phyloP scores from a whole-genome alignment of 2,797 vertebrate species.

The Ambastaia sidthimunki region DNA sequence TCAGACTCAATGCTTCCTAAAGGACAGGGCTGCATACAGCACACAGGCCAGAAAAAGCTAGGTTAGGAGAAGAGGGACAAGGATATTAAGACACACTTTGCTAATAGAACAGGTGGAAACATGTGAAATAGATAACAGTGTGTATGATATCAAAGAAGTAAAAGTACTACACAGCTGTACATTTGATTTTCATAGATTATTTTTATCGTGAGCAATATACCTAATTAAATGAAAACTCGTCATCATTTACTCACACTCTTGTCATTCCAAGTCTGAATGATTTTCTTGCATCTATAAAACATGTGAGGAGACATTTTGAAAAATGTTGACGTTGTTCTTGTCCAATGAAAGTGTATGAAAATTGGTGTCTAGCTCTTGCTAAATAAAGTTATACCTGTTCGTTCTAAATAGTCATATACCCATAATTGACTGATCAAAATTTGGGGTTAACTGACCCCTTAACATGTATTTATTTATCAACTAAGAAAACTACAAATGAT shows the following conservation, averaged over 20 bases:
- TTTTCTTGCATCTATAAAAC: not conserved
- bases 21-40: conserved; percentile 66
- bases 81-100: not conserved
- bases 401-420: too few relatives aligned
- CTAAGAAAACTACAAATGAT: too few relatives aligned
- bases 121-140: not conserved
- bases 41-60: conserved; percentile 67
- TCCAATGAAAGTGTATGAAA: not conserved
- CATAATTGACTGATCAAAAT: too few relatives aligned
- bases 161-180: not conserved
- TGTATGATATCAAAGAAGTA: not conserved
- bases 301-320: too few relatives aligned
- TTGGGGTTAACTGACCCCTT: too few relatives aligned
- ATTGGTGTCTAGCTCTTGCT: not conserved
- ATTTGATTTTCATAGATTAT: not conserved
- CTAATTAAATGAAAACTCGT: not conserved
- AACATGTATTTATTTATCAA: too few relatives aligned
- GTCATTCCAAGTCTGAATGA: not conserved
- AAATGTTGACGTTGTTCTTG: not conserved
- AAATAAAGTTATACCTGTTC: not conserved
- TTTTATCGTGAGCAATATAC: not conserved
- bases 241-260: not conserved
- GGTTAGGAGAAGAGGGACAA: conserved; percentile 50
- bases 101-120: not conserved
- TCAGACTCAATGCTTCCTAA: conserved; percentile 82